Conservation (phyloP, 37 sponge, comb jelly and placozoan species). For the Theonella swinhoei region DNA sequence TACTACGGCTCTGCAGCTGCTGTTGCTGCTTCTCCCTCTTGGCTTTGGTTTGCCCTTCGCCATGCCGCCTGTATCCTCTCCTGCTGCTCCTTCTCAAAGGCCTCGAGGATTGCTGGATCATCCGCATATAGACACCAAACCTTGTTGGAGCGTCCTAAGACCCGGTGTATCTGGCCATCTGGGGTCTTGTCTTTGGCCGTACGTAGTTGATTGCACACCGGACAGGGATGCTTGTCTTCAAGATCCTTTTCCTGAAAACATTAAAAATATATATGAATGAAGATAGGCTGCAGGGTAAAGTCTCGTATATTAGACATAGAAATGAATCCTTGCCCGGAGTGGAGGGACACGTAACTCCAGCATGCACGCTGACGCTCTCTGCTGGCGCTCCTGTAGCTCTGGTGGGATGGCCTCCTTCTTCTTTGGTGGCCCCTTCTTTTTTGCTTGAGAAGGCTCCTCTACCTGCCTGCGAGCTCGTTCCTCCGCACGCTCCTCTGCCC, state of each 20-base stretch:
- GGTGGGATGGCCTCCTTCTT: conserved; percentile 28
- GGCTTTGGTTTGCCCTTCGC: conserved; percentile 38
- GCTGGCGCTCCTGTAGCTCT: conserved; percentile 38
- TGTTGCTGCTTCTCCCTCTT: conserved; percentile 37
- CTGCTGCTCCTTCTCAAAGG: conserved; percentile 36
- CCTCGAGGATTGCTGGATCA: conserved; percentile 8
- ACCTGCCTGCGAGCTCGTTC: conserved; percentile 3
- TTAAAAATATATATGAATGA: not conserved
- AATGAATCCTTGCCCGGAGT: conserved; percentile 33
- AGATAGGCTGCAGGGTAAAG: conserved; percentile 3
- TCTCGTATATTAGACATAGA: not conserved
- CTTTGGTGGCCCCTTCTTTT: not conserved
- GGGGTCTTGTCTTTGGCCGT: conserved; percentile 44
- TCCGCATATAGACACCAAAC: conserved; percentile 55
- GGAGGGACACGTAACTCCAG: conserved; percentile 32
- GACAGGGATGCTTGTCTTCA: conserved; percentile 38
- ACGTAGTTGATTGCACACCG: conserved; percentile 35
- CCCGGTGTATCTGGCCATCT: conserved; percentile 44
- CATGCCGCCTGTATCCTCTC: conserved; percentile 29
- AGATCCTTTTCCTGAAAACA: conserved; percentile 37
- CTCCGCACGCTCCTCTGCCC: conserved; percentile 35
- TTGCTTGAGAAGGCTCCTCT: not conserved
- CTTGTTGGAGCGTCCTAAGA: conserved; percentile 52
- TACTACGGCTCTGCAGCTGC: not conserved
- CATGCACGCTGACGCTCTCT: conserved; percentile 17